Base-by-base conservation (phyloP, 2,113 vertebrate genomes). In the Trogon melanurus region DNA sequence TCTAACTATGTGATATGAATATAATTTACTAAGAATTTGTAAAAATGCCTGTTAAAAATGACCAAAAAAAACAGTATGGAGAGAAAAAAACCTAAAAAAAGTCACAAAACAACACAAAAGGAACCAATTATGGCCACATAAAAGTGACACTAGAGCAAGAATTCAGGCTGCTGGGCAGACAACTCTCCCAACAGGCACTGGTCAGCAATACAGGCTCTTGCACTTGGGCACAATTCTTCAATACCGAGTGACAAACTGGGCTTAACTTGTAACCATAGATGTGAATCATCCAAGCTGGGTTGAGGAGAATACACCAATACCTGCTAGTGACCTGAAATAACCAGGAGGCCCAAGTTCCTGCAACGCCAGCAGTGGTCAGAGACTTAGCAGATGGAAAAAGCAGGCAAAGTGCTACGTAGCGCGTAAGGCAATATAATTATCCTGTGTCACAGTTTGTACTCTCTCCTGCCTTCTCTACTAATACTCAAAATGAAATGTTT, bases 351-450 rank as follows among this genome's bases (percentile, higher is more conserved):
- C 29, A 16, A 8, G 27, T 8, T 81, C 18, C 67, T 94, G 76
- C 79, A 88, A 25, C 5, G 17, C 27, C 65, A 82, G 22, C 44
- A 79, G 34, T 4, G 23, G 47, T 58, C 4, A 2, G 21, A 76
- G 44, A 58, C 16, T 15, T 18, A 26, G n/a, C 56, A 89, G 60
- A 93, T 48, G 30, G 88, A 87, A 91, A 91, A 95, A 84, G 44
- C 44, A 92, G 56, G 36, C 57, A 48, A 82, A 91, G 66, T 38
- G 9, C 32, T 64, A 85, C 4, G 16, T 19, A 82, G 30, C 16
- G 13, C 74, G 75, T 58, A 93, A 89, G 17, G 57, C 66, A 97
- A 57, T 51, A 69, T 54, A 93, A 89, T 89, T 88, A 96, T 60
- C 27, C 22, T 61, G 19, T 19, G 16, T 38, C 81, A 87, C 34